Evolutionary conservation across 1,140 invertebrate genomes (phyloP), one percentile per base, ranked within the genome.

Genomic region (Radopholus similis): DNA sequence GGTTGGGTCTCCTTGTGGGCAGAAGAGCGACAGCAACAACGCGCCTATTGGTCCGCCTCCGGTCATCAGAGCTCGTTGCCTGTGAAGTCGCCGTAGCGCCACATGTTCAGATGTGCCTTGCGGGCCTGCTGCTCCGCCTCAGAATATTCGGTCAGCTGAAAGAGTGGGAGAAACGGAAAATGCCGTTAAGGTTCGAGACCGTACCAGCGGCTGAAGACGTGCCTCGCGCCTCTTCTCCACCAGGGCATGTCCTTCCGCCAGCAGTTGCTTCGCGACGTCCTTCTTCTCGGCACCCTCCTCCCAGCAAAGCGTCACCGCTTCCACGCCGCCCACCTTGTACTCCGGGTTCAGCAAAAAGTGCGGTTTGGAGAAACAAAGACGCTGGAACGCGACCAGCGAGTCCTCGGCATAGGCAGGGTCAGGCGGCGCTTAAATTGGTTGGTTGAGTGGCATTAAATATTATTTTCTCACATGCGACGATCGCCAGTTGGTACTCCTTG

Each of bases 231-330:
- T 85, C 53, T 87, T 87, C 51, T 94, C 91, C 62, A 90, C 88
- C 37, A 95, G 78, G 2, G 95, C 85, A 47, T 90, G 87, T 13
- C 95, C 95, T 74, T 95, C 90, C 37, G 87, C 86, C 63, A 98
- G 88, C 15, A 97, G 86, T 68, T 86, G 87, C 83, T 91, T 91
- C 32, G 88, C 89, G 71, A 97, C 86, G 83, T 96, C 92, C 62
- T 84, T 88, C 86, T 82, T 91, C 37, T 83, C 90, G 38, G 87
- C 86, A 4, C 88, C 55, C 18, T 62, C 57, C n/a, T 35, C 11
- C 32, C 28, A 55, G 44, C 64, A 76, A 13, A 97, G 84, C 0
- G 92, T 83, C 3, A 85, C 85, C 67, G 88, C 88, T 2, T 90
- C 87, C 15, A 90, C 81, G 0, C 87, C 88, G 21, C 86, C 86